Percentiles rank a stretch among this genome's conserved stretches.
Conservation (phyloP, 1,140 invertebrate species). For the Eurosta solidaginis region DNA sequence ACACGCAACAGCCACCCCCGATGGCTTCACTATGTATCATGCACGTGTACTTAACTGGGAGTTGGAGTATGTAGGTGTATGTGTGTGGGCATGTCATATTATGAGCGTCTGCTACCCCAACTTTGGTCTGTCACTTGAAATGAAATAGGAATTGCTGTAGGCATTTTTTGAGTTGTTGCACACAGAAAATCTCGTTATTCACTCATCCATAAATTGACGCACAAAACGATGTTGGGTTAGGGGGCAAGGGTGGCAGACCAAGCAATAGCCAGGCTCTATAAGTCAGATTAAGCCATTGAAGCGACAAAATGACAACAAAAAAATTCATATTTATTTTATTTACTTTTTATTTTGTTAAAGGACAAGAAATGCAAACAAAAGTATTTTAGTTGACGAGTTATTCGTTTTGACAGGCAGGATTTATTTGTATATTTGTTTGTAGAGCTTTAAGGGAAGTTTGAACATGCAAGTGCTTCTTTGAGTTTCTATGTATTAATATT, state of each 20-base stretch:
- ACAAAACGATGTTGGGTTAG: neutral
- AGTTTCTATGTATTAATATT: neutral
- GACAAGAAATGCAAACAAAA: neutral
- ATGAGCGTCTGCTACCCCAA: neutral
- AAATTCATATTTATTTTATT: conserved; percentile 28
- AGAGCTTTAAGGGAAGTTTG: too few relatives aligned
- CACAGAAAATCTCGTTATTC: conserved; percentile 25
- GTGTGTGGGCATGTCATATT: neutral
- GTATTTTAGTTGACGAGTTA: neutral
- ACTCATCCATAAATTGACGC: conserved; percentile 6
- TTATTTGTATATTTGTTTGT: too few relatives aligned
- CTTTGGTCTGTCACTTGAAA: conserved; percentile 25
- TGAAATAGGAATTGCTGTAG: conserved; percentile 19
- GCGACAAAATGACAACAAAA: conserved; percentile 24
- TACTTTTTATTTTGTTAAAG: conserved; percentile 15
- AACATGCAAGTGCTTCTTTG: neutral
- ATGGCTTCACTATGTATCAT: too few relatives aligned
- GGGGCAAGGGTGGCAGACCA: neutral
- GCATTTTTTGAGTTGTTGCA: conserved; percentile 27
- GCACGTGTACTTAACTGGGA: neutral
- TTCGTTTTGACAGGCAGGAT: neutral
- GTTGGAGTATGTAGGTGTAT: neutral
- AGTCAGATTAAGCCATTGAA: conserved; percentile 24
- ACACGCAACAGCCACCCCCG: neutral
- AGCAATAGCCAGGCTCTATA: neutral